These are phyloP conservation scores for Toxotes chatareus DNA, from an alignment of 2,113 vertebrate genomes.

Conservation along the genomic window DNA sequence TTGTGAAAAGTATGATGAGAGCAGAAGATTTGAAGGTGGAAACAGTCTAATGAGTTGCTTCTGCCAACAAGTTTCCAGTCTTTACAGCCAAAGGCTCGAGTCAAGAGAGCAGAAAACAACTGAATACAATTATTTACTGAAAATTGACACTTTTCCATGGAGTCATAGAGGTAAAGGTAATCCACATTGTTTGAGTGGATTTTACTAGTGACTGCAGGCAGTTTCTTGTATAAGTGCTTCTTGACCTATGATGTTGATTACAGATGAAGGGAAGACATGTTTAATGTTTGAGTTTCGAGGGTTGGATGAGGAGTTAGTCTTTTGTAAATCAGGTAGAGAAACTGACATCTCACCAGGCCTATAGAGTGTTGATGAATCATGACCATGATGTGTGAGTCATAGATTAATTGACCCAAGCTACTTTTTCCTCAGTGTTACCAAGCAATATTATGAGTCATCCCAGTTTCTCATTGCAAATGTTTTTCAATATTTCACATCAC, in stretches of 20 bases:
- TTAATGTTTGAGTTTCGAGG: background rate
- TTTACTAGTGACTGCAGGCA: constrained; percentile 43
- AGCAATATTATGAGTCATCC: constrained; percentile 6
- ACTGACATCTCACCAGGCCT: background rate
- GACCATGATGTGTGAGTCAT: background rate
- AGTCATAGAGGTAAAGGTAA: constrained; percentile 15
- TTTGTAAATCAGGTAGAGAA: constrained; percentile 2
- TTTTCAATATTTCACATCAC: background rate
- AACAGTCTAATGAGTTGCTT: constrained; percentile 54
- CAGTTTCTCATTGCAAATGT: background rate
- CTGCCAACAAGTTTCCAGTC: constrained; percentile 66
- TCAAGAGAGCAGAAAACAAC: constrained; percentile 61
- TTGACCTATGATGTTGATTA: background rate
- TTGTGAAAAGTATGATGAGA: constrained; percentile 26
- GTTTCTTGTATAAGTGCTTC: background rate
- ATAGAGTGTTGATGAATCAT: background rate
- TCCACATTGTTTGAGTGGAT: background rate
- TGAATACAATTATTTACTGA: constrained; percentile 55
- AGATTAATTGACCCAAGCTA: background rate
- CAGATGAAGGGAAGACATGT: constrained; percentile 6
- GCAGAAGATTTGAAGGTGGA: constrained; percentile 41
- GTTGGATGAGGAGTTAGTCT: background rate
- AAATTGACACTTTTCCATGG: constrained; percentile 61
- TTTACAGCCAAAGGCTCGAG: constrained; percentile 49
- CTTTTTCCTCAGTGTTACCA: background rate